phyloP scores from a whole-genome alignment of 2,113 vertebrate species.

The Genyomyrus donnyi region DNA sequence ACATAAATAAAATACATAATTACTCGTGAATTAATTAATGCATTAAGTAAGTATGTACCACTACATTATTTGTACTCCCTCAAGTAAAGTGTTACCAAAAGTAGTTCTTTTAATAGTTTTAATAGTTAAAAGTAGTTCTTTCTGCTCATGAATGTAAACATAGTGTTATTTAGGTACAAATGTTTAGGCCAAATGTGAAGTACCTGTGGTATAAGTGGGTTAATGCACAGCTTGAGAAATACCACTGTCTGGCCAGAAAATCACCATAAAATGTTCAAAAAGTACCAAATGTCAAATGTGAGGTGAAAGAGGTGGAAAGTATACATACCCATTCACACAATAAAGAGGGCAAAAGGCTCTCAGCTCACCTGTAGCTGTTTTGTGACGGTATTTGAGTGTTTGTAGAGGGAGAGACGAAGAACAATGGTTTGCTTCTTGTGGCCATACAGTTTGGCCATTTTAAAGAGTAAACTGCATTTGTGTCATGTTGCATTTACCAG shows the following conservation, averaged over 20 bases:
- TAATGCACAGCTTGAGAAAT: background rate
- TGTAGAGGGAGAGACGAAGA: background rate
- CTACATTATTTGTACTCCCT: background rate
- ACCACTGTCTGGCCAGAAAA: background rate
- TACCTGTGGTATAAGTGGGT: background rate
- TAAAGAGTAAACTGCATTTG: background rate
- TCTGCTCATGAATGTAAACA: background rate
- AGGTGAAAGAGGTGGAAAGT: background rate
- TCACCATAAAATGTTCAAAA: background rate
- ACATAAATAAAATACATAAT: background rate
- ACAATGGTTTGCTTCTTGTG: background rate
- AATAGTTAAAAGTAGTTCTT: background rate
- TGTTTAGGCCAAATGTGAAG: background rate
- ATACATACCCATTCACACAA: background rate
- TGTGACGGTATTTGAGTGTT: background rate
- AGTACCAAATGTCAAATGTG: background rate
- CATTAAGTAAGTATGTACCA: background rate
- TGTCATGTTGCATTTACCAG: background rate
- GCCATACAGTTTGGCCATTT: background rate
- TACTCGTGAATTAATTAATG: background rate
- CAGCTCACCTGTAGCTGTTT: background rate
- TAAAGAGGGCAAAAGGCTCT: background rate
- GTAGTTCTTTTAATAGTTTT: background rate
- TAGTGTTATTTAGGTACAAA: background rate
- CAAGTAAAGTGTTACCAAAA: background rate